Percentiles rank a stretch among this genome's conserved stretches.
phyloP scores from a whole-genome alignment of 2,797 vertebrate species.

The Antennarius maculatus region DNA sequence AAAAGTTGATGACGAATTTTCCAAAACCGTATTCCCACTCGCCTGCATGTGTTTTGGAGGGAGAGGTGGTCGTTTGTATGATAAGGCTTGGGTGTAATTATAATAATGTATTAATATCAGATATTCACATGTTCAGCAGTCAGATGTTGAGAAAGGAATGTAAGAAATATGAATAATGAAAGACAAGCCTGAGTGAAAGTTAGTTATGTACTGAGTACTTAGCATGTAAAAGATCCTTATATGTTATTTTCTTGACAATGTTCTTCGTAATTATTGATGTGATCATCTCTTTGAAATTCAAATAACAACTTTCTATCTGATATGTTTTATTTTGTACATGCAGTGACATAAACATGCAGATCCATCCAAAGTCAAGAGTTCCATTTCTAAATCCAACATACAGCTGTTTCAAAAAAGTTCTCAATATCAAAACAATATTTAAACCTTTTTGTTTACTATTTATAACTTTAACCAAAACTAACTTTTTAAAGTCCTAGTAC shows the following conservation, averaged over 20 bases:
- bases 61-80: not conserved
- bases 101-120: not conserved
- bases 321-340: not conserved
- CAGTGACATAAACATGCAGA: not conserved
- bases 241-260: conserved; percentile 7
- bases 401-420: not conserved
- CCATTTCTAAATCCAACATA: not conserved
- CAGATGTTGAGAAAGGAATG: not conserved
- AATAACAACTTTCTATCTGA: not conserved
- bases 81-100: not conserved
- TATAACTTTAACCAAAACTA: not conserved
- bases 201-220: not conserved
- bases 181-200: not conserved
- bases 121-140: not conserved
- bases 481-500: not conserved
- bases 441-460: not conserved
- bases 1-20: not conserved
- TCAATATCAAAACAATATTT: not conserved
- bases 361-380: not conserved
- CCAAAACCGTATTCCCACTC: not conserved
- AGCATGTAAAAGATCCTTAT: not conserved
- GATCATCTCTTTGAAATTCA: not conserved
- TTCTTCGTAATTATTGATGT: not conserved
- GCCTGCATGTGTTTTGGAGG: not conserved
- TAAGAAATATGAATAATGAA: conserved; percentile 9